Percentiles rank a stretch among this genome's conserved stretches.
These are phyloP conservation scores for Pseudolaguvia tuberculata DNA, from an alignment of 2,113 vertebrate genomes.

Conservation along the genomic window DNA sequence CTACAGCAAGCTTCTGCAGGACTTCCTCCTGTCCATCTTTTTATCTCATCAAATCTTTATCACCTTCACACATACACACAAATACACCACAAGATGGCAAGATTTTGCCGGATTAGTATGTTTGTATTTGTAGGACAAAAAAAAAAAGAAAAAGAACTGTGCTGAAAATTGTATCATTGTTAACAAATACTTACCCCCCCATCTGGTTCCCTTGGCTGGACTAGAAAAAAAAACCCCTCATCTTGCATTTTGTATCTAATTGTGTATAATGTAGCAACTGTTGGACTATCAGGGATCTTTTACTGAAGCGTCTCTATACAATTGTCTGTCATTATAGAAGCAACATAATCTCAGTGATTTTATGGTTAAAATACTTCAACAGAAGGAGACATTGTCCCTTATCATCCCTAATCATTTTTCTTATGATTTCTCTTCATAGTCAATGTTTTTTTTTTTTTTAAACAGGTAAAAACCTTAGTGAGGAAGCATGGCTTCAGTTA, in stretches of 20 bases:
- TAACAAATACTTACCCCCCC: background rate
- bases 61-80: constrained; percentile 25
- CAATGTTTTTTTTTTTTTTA: too few species aligned
- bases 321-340: background rate
- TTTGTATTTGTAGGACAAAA: background rate
- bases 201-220: background rate
- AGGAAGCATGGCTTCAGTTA: constrained; percentile 59
- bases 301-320: background rate
- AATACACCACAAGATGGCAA: constrained; percentile 27
- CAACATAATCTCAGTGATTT: constrained; percentile 3
- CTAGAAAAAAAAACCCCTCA: background rate
- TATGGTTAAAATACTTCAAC: background rate
- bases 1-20: constrained; percentile 15
- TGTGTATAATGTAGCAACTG: constrained; percentile 12
- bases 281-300: background rate
- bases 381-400: background rate
- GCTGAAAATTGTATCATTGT: constrained; percentile 12
- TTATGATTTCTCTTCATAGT: background rate
- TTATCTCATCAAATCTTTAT: constrained; percentile 37
- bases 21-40: constrained; percentile 42
- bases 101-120: background rate
- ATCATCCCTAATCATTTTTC: background rate
- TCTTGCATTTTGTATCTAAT: constrained; percentile 16
- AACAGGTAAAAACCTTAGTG: constrained; percentile 35
- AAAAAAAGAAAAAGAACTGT: constrained; percentile 9